phyloP scores from a whole-genome alignment of 2,888 invertebrate species.

The Patella pellucida region DNA sequence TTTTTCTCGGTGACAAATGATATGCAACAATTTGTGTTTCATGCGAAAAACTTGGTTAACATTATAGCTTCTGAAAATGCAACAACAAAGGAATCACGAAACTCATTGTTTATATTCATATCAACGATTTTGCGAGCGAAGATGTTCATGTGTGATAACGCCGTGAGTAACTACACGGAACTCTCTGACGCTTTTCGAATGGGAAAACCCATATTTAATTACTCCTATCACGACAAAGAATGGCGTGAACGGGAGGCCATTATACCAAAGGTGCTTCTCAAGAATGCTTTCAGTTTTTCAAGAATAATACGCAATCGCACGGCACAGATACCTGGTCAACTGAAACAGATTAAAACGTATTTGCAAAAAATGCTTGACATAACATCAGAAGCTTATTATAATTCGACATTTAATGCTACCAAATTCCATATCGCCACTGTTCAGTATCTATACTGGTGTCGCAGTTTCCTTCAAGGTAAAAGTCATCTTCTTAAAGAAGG shows the following conservation, averaged over 20 bases:
- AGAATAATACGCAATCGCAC: slow-evolving; percentile 31
- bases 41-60: not conserved
- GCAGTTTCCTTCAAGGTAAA: slow-evolving; percentile 33
- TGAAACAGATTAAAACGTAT: slow-evolving; percentile 24
- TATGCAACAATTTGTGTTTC: slow-evolving; percentile 41
- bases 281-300: slow-evolving; percentile 32
- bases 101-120: slow-evolving; percentile 30
- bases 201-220: slow-evolving; percentile 44
- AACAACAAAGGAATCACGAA: slow-evolving; percentile 2
- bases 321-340: slow-evolving; percentile 25
- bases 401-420: slow-evolving; percentile 9
- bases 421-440: slow-evolving; percentile 16
- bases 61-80: not conserved
- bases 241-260: slow-evolving; percentile 34
- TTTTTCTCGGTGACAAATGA: slow-evolving; percentile 41
- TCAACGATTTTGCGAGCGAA: slow-evolving; percentile 34
- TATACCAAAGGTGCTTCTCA: slow-evolving; percentile 39
- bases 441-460: slow-evolving; percentile 18
- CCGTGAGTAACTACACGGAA: slow-evolving; percentile 42
- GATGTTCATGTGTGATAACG: slow-evolving; percentile 37
- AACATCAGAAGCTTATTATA: slow-evolving; percentile 24
- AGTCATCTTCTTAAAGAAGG: slow-evolving; percentile 45
- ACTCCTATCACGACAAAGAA: slow-evolving; percentile 34
- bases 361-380: slow-evolving; percentile 27
- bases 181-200: slow-evolving; percentile 36